phyloP scores from a whole-genome alignment of 1,140 invertebrate species.

The Calephelis nemesis region DNA sequence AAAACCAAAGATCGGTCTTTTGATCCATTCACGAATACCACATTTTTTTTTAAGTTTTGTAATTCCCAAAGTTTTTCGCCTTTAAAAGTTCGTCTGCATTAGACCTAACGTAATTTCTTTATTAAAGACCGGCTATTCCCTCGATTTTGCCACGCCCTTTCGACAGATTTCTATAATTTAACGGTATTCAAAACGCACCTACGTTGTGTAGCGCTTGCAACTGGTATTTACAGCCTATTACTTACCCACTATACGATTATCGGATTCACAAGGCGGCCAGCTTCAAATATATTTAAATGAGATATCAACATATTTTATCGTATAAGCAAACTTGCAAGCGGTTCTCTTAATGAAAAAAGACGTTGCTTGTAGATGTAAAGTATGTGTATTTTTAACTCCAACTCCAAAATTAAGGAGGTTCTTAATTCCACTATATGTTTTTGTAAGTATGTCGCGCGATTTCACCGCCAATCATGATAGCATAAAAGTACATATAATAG shows the following conservation, averaged over 20 bases:
- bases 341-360: too few relatives aligned
- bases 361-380: too few relatives aligned
- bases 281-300: neutral
- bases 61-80: too few relatives aligned
- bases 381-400: too few relatives aligned
- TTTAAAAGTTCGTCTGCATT: neutral
- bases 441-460: too few relatives aligned
- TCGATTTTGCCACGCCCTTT: constrained; percentile 5
- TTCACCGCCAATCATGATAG: too few relatives aligned
- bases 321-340: neutral
- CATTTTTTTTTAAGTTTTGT: too few relatives aligned
- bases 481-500: too few relatives aligned
- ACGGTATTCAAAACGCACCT: constrained; percentile 8
- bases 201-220: constrained; percentile 4
- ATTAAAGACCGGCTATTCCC: constrained; percentile 1
- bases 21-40: too few relatives aligned
- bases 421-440: too few relatives aligned
- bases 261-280: neutral
- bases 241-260: neutral
- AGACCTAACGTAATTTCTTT: constrained; percentile 6
- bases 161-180: constrained; percentile 17
- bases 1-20: too few relatives aligned
- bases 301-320: neutral
- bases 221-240: constrained; percentile 14
- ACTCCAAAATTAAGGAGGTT: too few relatives aligned